Evolutionary conservation across 2,888 invertebrate genomes (phyloP).

Genomic region (Lacanobia wlatinum): DNA sequence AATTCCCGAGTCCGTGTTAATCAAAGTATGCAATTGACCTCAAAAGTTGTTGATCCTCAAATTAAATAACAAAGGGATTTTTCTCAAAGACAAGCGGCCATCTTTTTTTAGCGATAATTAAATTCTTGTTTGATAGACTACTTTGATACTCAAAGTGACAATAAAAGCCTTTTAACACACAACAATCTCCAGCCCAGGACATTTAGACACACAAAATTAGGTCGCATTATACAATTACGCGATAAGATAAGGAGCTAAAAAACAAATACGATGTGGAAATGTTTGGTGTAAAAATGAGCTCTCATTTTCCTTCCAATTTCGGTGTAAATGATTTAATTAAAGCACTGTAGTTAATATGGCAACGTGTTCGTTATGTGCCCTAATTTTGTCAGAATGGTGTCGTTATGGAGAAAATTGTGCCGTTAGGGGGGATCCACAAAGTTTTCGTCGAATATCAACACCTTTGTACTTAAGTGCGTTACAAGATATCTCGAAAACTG

Average conservation of each 20-base stretch:
- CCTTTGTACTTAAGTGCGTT: neutral
- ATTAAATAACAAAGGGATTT: conserved; percentile 18
- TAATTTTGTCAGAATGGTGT: neutral
- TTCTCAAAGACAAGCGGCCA: conserved; percentile 15
- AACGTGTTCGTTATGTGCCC: neutral
- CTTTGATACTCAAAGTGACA: neutral
- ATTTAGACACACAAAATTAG: conserved; percentile 36
- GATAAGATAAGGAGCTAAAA: conserved; percentile 60
- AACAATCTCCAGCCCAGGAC: conserved; percentile 1
- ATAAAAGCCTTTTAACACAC: neutral
- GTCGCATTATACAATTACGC: conserved; percentile 44
- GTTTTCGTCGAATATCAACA: conserved; percentile 7
- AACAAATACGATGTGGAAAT: conserved; percentile 40
- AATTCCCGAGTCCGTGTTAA: conserved; percentile 20
- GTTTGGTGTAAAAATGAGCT: conserved; percentile 20
- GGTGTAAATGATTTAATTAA: conserved; percentile 30
- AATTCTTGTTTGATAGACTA: conserved; percentile 7
- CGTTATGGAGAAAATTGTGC: conserved; percentile 19
- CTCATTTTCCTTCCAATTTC: conserved; percentile 8
- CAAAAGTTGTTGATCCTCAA: conserved; percentile 25
- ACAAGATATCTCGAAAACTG: neutral
- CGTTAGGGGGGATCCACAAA: neutral
- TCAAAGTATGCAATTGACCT: conserved; percentile 21
- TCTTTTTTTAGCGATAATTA: neutral
- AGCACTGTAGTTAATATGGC: conserved; percentile 24